Percentiles rank a stretch among this genome's conserved stretches.
Evolutionary conservation across 2,888 invertebrate species (phyloP).

Genomic region (Agriopis aurantiaria): DNA sequence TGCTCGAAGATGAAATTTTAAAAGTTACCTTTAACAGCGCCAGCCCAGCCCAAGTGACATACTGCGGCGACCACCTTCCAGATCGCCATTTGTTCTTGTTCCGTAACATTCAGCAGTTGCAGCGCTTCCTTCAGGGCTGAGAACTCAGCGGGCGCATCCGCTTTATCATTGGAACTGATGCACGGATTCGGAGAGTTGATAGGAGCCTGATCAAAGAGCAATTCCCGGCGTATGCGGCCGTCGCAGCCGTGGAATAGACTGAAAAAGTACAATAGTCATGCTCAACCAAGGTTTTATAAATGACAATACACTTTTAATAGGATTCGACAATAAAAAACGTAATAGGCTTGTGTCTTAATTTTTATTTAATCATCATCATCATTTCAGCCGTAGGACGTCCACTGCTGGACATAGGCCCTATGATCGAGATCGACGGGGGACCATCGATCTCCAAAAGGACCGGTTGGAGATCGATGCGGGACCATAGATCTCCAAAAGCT

Average conservation of each 20-base stretch:
- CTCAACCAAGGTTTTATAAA: too few species aligned
- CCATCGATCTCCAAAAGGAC: too few species aligned
- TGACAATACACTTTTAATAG: too few species aligned
- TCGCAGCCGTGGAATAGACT: slow-evolving; percentile 94
- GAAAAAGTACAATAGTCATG: slow-evolving; percentile 8
- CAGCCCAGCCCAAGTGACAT: slow-evolving; percentile 96
- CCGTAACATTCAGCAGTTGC: slow-evolving; percentile 90
- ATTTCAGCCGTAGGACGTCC: too few species aligned
- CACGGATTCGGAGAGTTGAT: slow-evolving; percentile 89
- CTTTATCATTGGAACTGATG: slow-evolving; percentile 91
- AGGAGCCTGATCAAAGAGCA: slow-evolving; percentile 91
- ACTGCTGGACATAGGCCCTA: too few species aligned
- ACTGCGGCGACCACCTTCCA: slow-evolving; percentile 97
- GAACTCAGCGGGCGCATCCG: slow-evolving; percentile 94
- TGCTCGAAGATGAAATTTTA: too few species aligned
- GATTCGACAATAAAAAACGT: too few species aligned
- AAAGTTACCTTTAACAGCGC: slow-evolving; percentile 89
- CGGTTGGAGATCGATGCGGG: too few species aligned
- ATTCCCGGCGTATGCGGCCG: slow-evolving; percentile 92
- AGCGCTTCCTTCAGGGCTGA: slow-evolving; percentile 92
- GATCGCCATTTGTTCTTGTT: slow-evolving; percentile 92
- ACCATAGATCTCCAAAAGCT: too few species aligned
- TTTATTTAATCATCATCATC: too few species aligned
- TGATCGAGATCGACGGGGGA: too few species aligned
- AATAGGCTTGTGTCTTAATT: too few species aligned